These are phyloP conservation scores for Sitta carolinensis DNA, from an alignment of 2,797 vertebrate species.

Conservation along the genomic window DNA sequence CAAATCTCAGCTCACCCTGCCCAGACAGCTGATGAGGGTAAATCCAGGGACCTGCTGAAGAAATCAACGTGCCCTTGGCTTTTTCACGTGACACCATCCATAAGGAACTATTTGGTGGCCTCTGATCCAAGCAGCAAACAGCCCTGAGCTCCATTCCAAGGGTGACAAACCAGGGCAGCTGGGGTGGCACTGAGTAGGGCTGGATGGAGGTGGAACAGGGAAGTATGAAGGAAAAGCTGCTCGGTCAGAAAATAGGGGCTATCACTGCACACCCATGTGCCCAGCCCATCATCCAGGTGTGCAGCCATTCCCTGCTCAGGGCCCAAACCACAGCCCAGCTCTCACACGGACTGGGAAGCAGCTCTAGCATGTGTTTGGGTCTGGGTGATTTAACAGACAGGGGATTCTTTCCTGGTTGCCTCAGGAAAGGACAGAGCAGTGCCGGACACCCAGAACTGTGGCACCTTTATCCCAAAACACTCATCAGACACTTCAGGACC, in stretches of 20 bases:
- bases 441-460: rapidly evolving
- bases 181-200: not conserved
- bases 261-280: rapidly evolving
- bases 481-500: rapidly evolving
- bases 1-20: not conserved
- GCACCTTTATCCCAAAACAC: too few species aligned
- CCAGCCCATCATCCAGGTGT: rapidly evolving
- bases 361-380: rapidly evolving
- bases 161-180: not conserved
- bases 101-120: not conserved
- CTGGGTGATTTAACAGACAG: rapidly evolving
- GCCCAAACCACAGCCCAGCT: too few species aligned
- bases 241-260: rapidly evolving
- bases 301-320: not conserved
- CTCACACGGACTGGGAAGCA: rapidly evolving
- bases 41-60: not conserved
- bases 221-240: not conserved
- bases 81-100: rapidly evolving
- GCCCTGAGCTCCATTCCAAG: not conserved
- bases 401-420: not conserved
- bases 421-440: too few species aligned
- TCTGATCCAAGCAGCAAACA: not conserved
- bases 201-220: not conserved
- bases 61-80: not conserved
- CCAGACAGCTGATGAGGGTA: not conserved